Evolutionary conservation across 2,113 vertebrate genomes (phyloP).

Genomic region (Callopanchax toddi): DNA sequence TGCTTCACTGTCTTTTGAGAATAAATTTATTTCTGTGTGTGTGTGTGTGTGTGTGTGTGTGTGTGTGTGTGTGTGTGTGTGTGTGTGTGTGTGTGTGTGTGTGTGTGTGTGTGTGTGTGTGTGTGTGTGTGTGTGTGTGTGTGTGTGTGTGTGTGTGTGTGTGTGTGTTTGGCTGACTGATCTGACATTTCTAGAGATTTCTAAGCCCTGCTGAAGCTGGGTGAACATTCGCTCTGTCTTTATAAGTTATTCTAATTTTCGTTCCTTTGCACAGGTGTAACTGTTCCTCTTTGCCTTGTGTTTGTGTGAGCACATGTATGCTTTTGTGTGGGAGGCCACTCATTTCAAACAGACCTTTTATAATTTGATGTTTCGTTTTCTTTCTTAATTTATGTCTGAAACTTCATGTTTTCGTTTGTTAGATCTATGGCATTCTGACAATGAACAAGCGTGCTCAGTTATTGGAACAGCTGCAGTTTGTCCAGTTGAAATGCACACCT

Average conservation of each 20-base stretch:
- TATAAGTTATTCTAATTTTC: too few relatives aligned
- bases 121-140: too few relatives aligned
- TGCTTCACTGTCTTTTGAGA: constrained; percentile 5
- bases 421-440: constrained; percentile 88
- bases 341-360: constrained; percentile 12
- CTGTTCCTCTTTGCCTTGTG: constrained; percentile 1
- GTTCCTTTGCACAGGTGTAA: too few relatives aligned
- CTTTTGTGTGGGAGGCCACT: constrained; percentile 14
- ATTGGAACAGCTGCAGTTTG: constrained; percentile 87
- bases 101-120: too few relatives aligned
- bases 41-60: too few relatives aligned
- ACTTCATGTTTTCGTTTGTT: constrained; percentile 82
- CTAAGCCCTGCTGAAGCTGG: too few relatives aligned
- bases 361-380: constrained; percentile 28
- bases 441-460: constrained; percentile 85
- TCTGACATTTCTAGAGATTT: constrained; percentile 39
- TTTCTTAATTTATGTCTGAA: constrained; percentile 66
- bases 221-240: too few relatives aligned
- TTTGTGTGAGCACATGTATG: background rate
- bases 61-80: too few relatives aligned
- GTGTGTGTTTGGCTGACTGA: constrained; percentile 2
- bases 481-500: constrained; percentile 86
- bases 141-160: constrained; percentile 3
- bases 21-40: too few relatives aligned
- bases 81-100: constrained; percentile 18